Percentiles rank a stretch among this genome's conserved stretches.
Evolutionary conservation across 2,888 invertebrate species (phyloP).

Genomic region (Proisotoma minuta): DNA sequence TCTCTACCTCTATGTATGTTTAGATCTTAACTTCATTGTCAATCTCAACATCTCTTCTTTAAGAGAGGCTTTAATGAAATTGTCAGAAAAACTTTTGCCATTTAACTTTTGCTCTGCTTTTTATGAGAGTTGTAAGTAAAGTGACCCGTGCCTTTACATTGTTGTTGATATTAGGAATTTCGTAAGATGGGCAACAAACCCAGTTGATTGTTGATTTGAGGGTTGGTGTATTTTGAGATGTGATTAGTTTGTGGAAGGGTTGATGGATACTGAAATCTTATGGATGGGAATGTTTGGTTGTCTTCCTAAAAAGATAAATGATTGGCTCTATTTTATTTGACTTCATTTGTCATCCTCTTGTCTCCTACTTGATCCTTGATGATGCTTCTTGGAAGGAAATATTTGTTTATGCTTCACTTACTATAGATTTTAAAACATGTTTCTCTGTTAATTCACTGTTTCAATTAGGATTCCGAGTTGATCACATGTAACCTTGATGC

Average conservation of each 20-base stretch:
- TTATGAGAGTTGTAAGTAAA: neutral
- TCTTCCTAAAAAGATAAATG: conserved; percentile 27
- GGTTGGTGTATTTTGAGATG: neutral
- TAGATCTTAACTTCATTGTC: neutral
- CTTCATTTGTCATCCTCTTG: conserved; percentile 24
- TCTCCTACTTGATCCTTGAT: neutral
- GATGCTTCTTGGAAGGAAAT: neutral
- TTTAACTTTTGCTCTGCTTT: neutral
- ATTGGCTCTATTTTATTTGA: conserved; percentile 30
- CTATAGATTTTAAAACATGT: too few species aligned
- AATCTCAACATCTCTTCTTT: neutral
- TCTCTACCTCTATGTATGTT: neutral
- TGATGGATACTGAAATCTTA: neutral
- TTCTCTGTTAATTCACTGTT: too few species aligned
- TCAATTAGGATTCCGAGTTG: too few species aligned
- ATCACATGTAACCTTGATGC: too few species aligned
- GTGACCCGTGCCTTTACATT: neutral
- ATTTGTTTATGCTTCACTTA: neutral
- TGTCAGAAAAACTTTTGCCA: neutral
- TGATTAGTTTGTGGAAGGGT: neutral
- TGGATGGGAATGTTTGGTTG: neutral
- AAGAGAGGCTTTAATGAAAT: too few species aligned
- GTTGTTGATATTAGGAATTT: neutral
- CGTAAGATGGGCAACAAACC: neutral
- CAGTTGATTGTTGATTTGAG: neutral